A percentile compares a stretch with the other conserved stretches of the same genome.
Evolutionary conservation across 2,113 vertebrate species (phyloP).

Genomic region (Motacilla tschutschensis): DNA sequence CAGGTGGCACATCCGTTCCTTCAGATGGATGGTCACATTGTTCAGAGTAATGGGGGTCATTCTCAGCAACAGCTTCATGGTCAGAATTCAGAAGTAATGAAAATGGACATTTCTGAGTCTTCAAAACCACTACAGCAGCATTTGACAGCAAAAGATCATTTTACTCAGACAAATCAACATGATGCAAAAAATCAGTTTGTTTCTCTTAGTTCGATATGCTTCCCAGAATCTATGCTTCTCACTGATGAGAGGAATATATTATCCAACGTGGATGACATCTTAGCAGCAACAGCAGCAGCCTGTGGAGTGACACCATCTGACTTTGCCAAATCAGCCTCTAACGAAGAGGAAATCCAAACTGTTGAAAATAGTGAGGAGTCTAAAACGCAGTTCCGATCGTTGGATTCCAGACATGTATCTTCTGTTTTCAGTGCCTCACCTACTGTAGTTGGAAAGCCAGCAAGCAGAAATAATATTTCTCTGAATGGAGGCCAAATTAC

Average conservation of each 20-base stretch:
- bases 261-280: conserved; percentile 94
- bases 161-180: conserved; percentile 82
- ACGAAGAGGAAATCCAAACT: conserved; percentile 79
- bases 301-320: conserved; percentile 93
- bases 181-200: conserved; percentile 92
- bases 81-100: conserved; percentile 80
- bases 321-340: conserved; percentile 88
- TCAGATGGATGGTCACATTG: conserved; percentile 86
- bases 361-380: conserved; percentile 78
- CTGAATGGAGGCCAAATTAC: conserved; percentile 85
- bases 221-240: conserved; percentile 92
- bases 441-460: conserved; percentile 77
- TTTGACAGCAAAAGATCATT: conserved; percentile 81
- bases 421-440: conserved; percentile 82
- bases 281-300: conserved; percentile 92
- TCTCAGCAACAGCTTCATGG: conserved; percentile 80
- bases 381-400: conserved; percentile 84
- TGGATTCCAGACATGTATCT: conserved; percentile 82
- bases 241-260: conserved; percentile 93
- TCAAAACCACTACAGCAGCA: conserved; percentile 84
- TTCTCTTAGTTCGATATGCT: conserved; percentile 92
- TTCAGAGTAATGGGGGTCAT: conserved; percentile 77
- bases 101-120: conserved; percentile 80
- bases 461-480: conserved; percentile 79
- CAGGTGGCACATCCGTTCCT: conserved; percentile 84